Conservation (phyloP, 2,113 vertebrate genomes). For the Campylomormyrus numenius region DNA sequence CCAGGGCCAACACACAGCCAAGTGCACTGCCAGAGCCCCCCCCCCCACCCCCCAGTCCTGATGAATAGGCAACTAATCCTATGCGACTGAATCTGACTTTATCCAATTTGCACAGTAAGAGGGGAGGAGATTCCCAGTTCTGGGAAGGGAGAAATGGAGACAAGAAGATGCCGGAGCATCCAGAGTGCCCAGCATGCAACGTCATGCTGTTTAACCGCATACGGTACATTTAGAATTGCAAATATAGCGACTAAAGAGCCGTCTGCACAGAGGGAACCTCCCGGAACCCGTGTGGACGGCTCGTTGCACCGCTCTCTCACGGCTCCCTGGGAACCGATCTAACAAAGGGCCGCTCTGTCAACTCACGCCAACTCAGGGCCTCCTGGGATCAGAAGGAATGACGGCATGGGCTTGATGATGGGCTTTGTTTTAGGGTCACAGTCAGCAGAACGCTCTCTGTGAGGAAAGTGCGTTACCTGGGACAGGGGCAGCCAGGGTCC, state of each 20-base stretch:
- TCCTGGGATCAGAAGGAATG: not conserved
- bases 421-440: constrained; percentile 5
- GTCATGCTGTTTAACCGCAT: not conserved
- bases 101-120: constrained; percentile 25
- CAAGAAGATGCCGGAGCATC: not conserved
- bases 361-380: not conserved
- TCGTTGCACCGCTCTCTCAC: not conserved
- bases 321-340: constrained; percentile 8
- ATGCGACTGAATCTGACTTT: not conserved
- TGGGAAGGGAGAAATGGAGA: not conserved
- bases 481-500: not conserved
- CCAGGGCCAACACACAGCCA: not conserved
- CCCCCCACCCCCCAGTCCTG: not conserved
- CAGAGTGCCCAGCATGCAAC: not conserved
- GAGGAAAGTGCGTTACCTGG: not conserved
- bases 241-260: not conserved
- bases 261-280: not conserved
- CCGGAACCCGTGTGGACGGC: not conserved
- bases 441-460: not conserved
- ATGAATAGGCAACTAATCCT: not conserved
- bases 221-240: not conserved
- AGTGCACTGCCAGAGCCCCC: not conserved
- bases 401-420: constrained; percentile 15
- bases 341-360: constrained; percentile 21
- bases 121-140: not conserved